phyloP scores from a whole-genome alignment of 2,797 vertebrate species.

The Threskiornis aethiopicus region DNA sequence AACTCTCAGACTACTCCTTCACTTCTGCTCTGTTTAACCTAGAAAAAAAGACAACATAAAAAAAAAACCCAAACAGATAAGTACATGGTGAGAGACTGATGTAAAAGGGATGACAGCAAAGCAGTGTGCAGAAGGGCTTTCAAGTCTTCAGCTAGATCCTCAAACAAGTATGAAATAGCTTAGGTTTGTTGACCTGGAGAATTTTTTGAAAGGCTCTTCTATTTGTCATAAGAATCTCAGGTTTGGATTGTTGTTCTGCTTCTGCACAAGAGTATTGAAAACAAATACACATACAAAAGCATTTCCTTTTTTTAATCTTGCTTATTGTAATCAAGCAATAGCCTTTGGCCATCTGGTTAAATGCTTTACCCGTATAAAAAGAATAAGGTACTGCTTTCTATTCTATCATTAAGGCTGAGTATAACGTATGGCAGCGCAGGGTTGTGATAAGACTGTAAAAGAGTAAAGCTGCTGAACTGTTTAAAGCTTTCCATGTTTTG shows the following conservation, averaged over 20 bases:
- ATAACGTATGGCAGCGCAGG: not conserved
- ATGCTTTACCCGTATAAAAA: not conserved
- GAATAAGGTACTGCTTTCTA: not conserved
- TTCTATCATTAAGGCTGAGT: not conserved
- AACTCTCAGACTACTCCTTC: not conserved
- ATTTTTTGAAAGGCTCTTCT: not conserved
- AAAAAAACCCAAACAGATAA: not conserved
- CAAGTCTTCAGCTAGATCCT: not conserved
- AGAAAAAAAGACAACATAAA: not conserved
- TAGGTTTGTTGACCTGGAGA: not conserved
- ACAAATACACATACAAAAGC: not conserved
- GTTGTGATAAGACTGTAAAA: not conserved
- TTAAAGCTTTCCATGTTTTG: not conserved
- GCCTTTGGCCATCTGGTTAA: not conserved
- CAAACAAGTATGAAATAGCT: not conserved
- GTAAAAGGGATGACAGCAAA: not conserved
- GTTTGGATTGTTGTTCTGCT: not conserved
- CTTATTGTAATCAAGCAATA: not conserved
- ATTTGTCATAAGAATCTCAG: not conserved
- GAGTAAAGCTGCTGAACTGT: not conserved
- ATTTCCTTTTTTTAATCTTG: not conserved
- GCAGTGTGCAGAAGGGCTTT: not conserved
- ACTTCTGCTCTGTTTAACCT: conserved; percentile 3
- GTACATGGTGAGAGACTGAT: not conserved
- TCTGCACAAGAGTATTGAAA: not conserved